These are phyloP conservation scores for Trachelipus rathkii DNA, from an alignment of 1,140 invertebrate genomes.

Conservation along the genomic window DNA sequence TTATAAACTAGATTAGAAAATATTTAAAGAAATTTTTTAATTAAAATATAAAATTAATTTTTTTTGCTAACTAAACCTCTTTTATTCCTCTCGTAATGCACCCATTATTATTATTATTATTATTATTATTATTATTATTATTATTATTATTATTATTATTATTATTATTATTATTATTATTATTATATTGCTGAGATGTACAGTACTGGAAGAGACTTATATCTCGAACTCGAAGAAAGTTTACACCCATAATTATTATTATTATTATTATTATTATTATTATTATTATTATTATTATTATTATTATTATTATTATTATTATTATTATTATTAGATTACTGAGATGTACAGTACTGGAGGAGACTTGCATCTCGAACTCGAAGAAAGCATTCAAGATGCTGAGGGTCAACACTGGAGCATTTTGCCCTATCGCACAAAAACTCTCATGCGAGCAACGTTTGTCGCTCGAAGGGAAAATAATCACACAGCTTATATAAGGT, in stretches of 20 bases:
- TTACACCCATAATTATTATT: slow-evolving; percentile 53
- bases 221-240: slow-evolving; percentile 79
- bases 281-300: no score
- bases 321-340: slow-evolving; percentile 60
- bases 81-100: no score
- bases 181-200: slow-evolving; percentile 78
- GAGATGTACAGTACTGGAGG: slow-evolving; percentile 88
- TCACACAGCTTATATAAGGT: slow-evolving; percentile 75
- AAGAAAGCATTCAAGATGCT: slow-evolving; percentile 71
- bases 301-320: no score
- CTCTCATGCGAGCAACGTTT: slow-evolving; percentile 81
- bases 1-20: no score
- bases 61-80: no score
- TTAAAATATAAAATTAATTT: no score
- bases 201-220: slow-evolving; percentile 84
- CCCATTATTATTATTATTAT: no score
- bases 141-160: no score
- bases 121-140: no score
- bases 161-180: no score
- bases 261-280: no score
- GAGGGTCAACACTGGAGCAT: slow-evolving; percentile 81
- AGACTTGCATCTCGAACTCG: slow-evolving; percentile 84
- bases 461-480: slow-evolving; percentile 70
- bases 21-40: no score
- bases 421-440: slow-evolving; percentile 80